Evolutionary conservation across 1,140 invertebrate species (phyloP), one percentile per base, ranked within the genome.

Genomic region (Pseudomyrmex cubaensis): DNA sequence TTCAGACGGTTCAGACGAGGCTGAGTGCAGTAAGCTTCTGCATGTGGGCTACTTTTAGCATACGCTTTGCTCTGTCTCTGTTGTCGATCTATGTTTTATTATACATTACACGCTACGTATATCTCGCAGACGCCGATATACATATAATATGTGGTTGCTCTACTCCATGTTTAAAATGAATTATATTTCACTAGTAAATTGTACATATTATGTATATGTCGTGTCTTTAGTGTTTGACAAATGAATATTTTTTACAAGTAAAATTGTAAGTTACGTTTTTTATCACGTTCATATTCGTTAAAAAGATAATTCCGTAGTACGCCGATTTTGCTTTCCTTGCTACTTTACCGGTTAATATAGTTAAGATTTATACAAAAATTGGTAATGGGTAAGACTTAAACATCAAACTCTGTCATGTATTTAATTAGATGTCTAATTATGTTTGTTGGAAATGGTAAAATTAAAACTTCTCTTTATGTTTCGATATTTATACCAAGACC

Each of bases 1-100:
- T 95, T 96, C 96, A 73, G 98, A 98, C 94, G 97, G 96, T 87
- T 98, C 97, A 85, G 98, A 99, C 94, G 98, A 98, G 92, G 96
- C 96, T 94, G 96, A 96, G 94, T 98, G 98, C 96, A 98, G 98
- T 98, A 98, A 98, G 97, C 94, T 92, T 92, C 85, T 87, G 87
- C 86, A 89, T 76, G 74, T 56, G 64, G 63, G 5, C 52, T 74
- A 84, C 12, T 73, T 70, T 75, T 85, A 59, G 22, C 74, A 67
- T 67, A 59, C 17, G 52, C 67, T 78, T 73, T 25, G 7, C 57
- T 67, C 17, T 67, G 8, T 77, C 9, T 67, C n/a, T 80, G 48
- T 17, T 72, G 57, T 70, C 17, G 9, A 4, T 48, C 12, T 78
- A 5, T 69, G 17, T 48, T 5, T 25, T 17, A 25, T 61, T 17